phyloP scores from a whole-genome alignment of 1,140 invertebrate species.

The Leptoteleia sp. region DNA sequence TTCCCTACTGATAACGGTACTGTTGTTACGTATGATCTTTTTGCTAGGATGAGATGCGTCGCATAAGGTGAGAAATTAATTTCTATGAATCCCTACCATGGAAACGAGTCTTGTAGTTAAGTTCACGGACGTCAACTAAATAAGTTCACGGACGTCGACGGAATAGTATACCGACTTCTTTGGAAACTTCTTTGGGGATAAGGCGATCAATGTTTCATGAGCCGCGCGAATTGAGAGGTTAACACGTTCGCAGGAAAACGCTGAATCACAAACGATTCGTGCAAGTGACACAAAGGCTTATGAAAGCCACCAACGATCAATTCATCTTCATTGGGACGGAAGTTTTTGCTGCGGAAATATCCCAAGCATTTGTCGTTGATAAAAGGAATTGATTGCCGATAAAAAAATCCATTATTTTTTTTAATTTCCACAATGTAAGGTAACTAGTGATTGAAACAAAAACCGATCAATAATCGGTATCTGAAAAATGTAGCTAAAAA shows the following conservation, averaged over 20 bases:
- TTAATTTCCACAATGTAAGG: background rate
- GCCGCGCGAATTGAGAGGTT: conserved; percentile 64
- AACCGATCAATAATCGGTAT: too few species aligned
- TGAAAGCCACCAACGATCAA: conserved; percentile 42
- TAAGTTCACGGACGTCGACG: too few species aligned
- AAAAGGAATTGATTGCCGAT: conserved; percentile 24
- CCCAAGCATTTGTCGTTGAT: conserved; percentile 32
- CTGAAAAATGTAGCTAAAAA: too few species aligned
- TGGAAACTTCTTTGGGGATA: conserved; percentile 51
- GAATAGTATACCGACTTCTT: conserved; percentile 44
- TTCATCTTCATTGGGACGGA: conserved; percentile 32
- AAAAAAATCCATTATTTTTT: background rate
- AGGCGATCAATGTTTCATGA: conserved; percentile 69
- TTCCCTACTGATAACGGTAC: too few species aligned
- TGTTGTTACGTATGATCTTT: conserved; percentile 14
- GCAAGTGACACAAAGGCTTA: conserved; percentile 53
- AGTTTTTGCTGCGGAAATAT: conserved; percentile 30
- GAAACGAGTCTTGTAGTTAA: conserved; percentile 44
- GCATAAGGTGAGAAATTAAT: conserved; percentile 39
- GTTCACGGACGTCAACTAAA: conserved; percentile 48
- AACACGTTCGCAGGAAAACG: conserved; percentile 45
- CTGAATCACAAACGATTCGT: conserved; percentile 53
- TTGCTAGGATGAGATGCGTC: conserved; percentile 18
- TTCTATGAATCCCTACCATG: conserved; percentile 38
- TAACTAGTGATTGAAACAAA: too few species aligned